Conservation (phyloP, 2,113 vertebrate species). For the Pseudonaja textilis region DNA sequence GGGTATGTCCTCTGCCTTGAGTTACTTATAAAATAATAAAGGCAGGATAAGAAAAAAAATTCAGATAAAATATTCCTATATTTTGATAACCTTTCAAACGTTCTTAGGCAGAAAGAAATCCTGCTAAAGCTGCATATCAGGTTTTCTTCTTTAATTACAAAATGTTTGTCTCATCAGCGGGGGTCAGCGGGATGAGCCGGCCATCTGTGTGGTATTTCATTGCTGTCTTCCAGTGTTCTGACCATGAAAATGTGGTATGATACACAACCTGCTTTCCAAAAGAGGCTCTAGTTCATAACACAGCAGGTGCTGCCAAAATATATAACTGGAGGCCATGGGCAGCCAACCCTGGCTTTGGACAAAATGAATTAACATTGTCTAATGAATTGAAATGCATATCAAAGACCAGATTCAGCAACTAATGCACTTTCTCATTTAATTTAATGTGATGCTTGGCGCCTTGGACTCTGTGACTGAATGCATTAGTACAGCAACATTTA, state of each 20-base stretch:
- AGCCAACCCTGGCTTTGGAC: neutral
- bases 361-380: slow-evolving; percentile 6
- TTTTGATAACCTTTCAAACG: neutral
- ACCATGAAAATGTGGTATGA: neutral
- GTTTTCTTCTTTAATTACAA: neutral
- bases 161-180: neutral
- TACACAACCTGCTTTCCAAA: neutral
- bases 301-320: neutral
- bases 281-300: neutral
- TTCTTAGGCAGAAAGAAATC: neutral
- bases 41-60: neutral
- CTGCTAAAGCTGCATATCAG: neutral
- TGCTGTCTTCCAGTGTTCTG: neutral
- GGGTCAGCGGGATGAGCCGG: neutral
- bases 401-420: neutral
- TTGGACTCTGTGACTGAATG: neutral
- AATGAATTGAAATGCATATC: neutral
- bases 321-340: neutral
- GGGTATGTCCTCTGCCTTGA: neutral
- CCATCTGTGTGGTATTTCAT: neutral
- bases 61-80: neutral
- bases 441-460: neutral
- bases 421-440: slow-evolving; percentile 12
- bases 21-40: neutral
- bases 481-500: slow-evolving; percentile 16